phyloP scores from a whole-genome alignment of 2,888 invertebrate genomes.

The Mythimna ferrago region DNA sequence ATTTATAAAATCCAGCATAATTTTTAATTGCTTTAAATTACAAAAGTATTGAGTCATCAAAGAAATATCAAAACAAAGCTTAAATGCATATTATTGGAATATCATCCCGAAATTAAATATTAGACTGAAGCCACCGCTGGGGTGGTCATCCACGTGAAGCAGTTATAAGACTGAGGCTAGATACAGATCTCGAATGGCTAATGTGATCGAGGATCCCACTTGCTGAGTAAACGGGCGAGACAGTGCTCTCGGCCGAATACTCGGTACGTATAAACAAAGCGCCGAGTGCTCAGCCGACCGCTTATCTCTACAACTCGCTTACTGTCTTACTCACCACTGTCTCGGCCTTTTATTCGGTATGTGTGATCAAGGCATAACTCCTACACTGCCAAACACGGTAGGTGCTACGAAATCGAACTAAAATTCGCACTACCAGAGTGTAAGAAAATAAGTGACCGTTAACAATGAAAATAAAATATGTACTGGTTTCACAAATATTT shows the following conservation, averaged over 20 bases:
- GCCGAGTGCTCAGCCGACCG: too few relatives aligned
- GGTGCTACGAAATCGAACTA: neutral
- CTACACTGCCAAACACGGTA: neutral
- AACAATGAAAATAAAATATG: neutral
- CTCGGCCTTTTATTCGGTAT: too few relatives aligned
- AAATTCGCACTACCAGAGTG: neutral
- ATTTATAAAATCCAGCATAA: slow-evolving; percentile 56
- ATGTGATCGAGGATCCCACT: too few relatives aligned
- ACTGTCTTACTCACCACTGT: too few relatives aligned
- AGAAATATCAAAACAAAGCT: slow-evolving; percentile 26
- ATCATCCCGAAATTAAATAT: slow-evolving; percentile 6
- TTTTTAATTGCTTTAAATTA: slow-evolving; percentile 23
- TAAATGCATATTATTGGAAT: slow-evolving; percentile 51
- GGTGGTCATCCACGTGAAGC: slow-evolving; percentile 12
- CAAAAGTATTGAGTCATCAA: slow-evolving; percentile 6
- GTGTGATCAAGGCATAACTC: neutral
- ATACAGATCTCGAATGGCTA: neutral
- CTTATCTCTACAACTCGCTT: too few relatives aligned
- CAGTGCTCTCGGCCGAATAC: too few relatives aligned
- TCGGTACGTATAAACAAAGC: too few relatives aligned
- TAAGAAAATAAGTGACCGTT: neutral
- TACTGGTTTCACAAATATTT: neutral
- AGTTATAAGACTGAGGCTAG: neutral
- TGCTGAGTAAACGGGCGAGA: too few relatives aligned
- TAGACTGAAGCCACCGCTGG: slow-evolving; percentile 8